Base-by-base conservation (phyloP, 2,888 invertebrate species). In the Minunthozetes semirufus region DNA sequence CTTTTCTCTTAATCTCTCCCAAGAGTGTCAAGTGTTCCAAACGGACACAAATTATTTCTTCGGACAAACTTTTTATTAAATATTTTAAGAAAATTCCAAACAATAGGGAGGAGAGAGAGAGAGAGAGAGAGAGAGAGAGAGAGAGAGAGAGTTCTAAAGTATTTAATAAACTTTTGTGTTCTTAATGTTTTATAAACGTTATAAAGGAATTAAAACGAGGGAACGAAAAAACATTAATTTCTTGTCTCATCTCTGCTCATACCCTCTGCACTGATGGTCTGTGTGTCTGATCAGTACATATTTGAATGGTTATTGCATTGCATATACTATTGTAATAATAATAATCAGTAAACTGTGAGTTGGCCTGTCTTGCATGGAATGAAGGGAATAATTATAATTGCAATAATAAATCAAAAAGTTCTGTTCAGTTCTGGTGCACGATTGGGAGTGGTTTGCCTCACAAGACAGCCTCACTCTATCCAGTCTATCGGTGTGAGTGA, bases 381-480 rank as follows among this genome's bases (percentile, higher is more conserved):
- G 42, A 56, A 56, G 68, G 66, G 68, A 68, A 68, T 68, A 68
- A 68, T 68, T 68, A 68, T 68, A 68, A 68, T 68, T 68, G 68
- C 68, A 68, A 68, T 68, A 68, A 68, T 68, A 68, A 68, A 68
- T 68, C 68, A 68, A 68, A 68, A 68, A 33, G 33, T 33, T 46
- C 42, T 42, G 22, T 42, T 68, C 42, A 33, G 33, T 33, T 46
- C 42, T 42, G 22, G 68, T 68, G 68, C 68, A 68, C 19, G 68
- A 68, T 68, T 68, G 68, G 68, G 68, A 68, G 68, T 68, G 68
- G 68, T 68, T 68, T 46, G 61, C 17, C 29, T 19, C 61, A 19
- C 22, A 22, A 22, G 27, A 22, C 22, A 22, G n/a, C 13, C 61
- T 33, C 33, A 63, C 33, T 63, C 61, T 33, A 11, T 25, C 11